A percentile compares a stretch with the other conserved stretches of the same genome.
These are phyloP conservation scores for Galemys pyrenaicus DNA, from an alignment of 2,113 vertebrate species.

Conservation along the genomic window DNA sequence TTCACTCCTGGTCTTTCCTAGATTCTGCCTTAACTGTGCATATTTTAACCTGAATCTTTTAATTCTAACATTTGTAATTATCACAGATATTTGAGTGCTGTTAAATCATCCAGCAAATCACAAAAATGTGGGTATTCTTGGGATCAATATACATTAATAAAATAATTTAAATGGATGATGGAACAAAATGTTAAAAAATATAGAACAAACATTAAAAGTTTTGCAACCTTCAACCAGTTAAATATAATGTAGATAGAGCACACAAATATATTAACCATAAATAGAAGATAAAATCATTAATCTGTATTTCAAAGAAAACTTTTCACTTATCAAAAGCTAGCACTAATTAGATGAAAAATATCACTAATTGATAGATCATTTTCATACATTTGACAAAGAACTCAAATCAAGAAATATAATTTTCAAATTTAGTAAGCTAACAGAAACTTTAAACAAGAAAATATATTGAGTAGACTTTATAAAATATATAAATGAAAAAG, in stretches of 20 bases:
- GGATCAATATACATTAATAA: not conserved
- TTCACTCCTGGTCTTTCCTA: not conserved
- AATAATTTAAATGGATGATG: not conserved
- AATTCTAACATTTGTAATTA: not conserved
- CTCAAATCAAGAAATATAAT: not conserved
- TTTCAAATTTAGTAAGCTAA: not conserved
- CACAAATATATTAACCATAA: not conserved
- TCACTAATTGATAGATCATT: not conserved
- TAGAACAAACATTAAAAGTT: not conserved
- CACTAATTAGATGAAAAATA: not conserved
- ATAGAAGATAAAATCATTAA: not conserved
- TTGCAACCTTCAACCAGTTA: not conserved
- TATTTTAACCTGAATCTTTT: not conserved
- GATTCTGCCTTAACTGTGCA: not conserved
- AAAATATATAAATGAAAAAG: not conserved
- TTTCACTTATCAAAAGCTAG: not conserved
- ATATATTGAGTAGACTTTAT: not conserved
- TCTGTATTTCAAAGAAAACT: not conserved
- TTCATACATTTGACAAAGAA: not conserved
- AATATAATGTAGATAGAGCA: not conserved
- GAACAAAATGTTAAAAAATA: not conserved
- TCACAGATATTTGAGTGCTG: not conserved
- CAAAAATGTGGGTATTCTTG: not conserved
- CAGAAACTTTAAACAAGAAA: not conserved
- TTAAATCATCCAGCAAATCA: not conserved